Evolutionary conservation across 2,888 invertebrate species (phyloP).

Genomic region (Oxycera nigricornis): DNA sequence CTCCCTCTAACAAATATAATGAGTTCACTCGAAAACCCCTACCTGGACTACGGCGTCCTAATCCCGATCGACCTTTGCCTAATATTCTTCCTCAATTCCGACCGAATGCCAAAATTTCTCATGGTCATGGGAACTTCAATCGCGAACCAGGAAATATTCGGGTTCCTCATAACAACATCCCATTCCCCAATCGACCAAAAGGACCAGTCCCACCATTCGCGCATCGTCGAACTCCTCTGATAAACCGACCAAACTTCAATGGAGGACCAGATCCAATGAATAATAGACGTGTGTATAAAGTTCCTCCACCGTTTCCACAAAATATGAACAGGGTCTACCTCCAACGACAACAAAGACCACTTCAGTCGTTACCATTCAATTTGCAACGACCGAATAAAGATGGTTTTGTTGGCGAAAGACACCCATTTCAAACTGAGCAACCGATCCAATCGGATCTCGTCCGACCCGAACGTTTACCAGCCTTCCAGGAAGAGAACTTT

Average conservation of each 20-base stretch:
- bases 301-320: conserved; percentile 50
- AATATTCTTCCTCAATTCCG: conserved; percentile 77
- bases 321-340: conserved; percentile 53
- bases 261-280: conserved; percentile 25
- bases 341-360: conserved; percentile 49
- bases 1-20: conserved; percentile 41
- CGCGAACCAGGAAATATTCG: conserved; percentile 60
- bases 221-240: conserved; percentile 54
- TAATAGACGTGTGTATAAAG: conserved; percentile 56
- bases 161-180: conserved; percentile 50
- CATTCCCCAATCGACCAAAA: conserved; percentile 51
- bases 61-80: conserved; percentile 62
- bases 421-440: conserved; percentile 49
- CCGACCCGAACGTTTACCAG: conserved; percentile 51
- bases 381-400: conserved; percentile 49
- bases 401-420: conserved; percentile 53
- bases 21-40: conserved; percentile 50
- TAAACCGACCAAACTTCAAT: conserved; percentile 24
- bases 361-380: conserved; percentile 44
- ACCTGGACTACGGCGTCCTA: conserved; percentile 52
- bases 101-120: conserved; percentile 69
- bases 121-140: conserved; percentile 58
- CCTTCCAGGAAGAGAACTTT: conserved; percentile 57
- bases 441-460: conserved; percentile 42
- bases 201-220: conserved; percentile 55